Evolutionary conservation across 2,888 invertebrate genomes (phyloP), one percentile per base, ranked within the genome.

Genomic region (Penaeus monodon): DNA sequence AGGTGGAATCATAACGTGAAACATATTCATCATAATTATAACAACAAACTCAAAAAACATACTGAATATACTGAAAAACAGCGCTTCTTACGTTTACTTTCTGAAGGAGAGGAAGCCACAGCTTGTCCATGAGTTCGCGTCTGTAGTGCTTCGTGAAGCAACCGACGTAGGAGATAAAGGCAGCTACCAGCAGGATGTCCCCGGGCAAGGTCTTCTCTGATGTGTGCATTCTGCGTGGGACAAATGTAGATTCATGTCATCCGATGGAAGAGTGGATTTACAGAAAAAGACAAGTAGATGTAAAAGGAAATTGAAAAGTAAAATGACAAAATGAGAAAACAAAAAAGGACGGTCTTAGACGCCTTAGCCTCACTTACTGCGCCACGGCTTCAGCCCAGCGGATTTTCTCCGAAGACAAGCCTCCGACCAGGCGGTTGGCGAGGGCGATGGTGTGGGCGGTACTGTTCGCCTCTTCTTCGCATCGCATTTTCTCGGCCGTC

Each of bases 91-190:
- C 95, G 92, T 97, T 96, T 88, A 98, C 93, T 81, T 94, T 95
- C 92, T 96, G 96, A 79, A 98, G 93, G 92, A 95, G 96, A 1
- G 97, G 96, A 29, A 97, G 93, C 97, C 97, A 98, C 93, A 96
- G 95, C 92, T 97, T 97, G 90, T 97, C 95, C 90, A 98, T 93
- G 49, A 99, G 93, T 93, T 98, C 97, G 90, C 95, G 93, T 90
- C 99, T 94, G 92, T 97, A 99, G 91, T 96, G 96, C 92, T 98
- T 98, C 0, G 98, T 98, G 92, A 99, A 99, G 92, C 98, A 98
- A 10, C 99, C 99, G 14, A 98, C 97, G 92, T 99, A 99, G 0
- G 98, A 98, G 91, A 99, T 97, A 92, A 98, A 99, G 0, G 98
- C 98, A 68, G 98, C 98, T 1, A 98, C 96, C 38, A 98, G 93